These are phyloP conservation scores for Gortyna flavago DNA, from an alignment of 2,888 invertebrate genomes.

Conservation along the genomic window DNA sequence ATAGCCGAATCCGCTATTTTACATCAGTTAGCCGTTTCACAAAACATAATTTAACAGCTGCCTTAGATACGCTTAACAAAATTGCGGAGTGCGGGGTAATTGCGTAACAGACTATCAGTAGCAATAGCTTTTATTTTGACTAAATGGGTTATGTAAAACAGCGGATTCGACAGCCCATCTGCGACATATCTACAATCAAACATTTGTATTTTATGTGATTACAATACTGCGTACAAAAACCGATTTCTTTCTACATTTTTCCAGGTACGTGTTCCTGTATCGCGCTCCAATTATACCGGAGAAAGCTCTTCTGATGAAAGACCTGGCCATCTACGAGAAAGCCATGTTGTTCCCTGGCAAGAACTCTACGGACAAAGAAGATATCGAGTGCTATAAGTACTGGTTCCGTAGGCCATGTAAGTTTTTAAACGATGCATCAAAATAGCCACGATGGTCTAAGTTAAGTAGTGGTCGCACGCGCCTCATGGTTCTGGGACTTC, in stretches of 20 bases:
- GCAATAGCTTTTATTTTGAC: not conserved
- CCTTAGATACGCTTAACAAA: not conserved
- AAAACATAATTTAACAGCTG: not conserved
- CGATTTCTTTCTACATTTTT: constrained; percentile 1
- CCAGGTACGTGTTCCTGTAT: constrained; percentile 91
- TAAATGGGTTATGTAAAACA: not conserved
- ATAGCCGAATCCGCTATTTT: not conserved
- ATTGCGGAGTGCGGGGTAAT: not conserved
- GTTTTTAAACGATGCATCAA: constrained; percentile 57
- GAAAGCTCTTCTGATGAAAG: constrained; percentile 82
- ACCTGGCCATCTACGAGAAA: constrained; percentile 80
- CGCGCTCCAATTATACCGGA: constrained; percentile 90
- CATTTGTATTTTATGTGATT: not conserved
- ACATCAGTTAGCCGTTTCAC: not conserved
- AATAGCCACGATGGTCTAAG: not conserved
- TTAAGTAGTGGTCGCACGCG: not conserved
- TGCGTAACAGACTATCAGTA: not conserved
- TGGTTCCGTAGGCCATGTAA: constrained; percentile 89
- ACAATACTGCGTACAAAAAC: not conserved
- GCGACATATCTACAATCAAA: not conserved
- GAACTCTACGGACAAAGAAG: constrained; percentile 80
- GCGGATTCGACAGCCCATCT: not conserved
- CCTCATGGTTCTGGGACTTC: not conserved
- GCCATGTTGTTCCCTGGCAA: constrained; percentile 78
- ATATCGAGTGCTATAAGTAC: constrained; percentile 90